Conservation (phyloP, 2,113 vertebrate genomes). For the Dipodomys merriami region DNA sequence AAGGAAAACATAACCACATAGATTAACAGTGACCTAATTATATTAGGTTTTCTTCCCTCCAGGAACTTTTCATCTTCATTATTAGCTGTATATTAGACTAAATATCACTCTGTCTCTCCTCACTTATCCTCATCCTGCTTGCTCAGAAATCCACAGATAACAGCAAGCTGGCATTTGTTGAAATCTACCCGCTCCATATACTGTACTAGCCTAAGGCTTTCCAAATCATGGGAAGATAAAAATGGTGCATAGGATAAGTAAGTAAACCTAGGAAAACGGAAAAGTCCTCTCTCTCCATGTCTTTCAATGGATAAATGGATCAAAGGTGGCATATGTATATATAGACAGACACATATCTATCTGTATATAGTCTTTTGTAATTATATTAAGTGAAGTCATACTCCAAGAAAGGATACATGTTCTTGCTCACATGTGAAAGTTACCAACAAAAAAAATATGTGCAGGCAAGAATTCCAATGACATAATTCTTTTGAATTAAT, state of each 20-base stretch:
- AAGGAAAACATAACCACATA: slow-evolving; percentile 44
- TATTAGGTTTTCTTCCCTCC: background rate
- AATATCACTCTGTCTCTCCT: background rate
- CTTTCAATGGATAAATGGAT: too few relatives aligned
- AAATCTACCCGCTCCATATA: background rate
- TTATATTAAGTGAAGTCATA: too few relatives aligned
- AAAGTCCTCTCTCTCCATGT: too few relatives aligned
- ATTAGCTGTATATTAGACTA: slow-evolving; percentile 18
- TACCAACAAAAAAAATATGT: too few relatives aligned
- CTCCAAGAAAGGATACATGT: too few relatives aligned
- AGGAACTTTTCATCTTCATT: slow-evolving; percentile 53
- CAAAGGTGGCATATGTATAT: too few relatives aligned
- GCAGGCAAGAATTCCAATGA: too few relatives aligned
- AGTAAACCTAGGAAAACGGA: background rate
- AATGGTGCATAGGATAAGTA: background rate
- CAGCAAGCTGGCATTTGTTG: background rate
- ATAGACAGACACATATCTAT: too few relatives aligned
- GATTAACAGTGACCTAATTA: slow-evolving; percentile 65
- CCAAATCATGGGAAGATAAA: background rate
- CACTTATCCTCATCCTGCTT: background rate
- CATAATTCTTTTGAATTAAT: too few relatives aligned
- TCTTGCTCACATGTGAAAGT: too few relatives aligned
- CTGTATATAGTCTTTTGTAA: too few relatives aligned
- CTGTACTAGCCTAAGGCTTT: background rate
- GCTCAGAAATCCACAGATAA: background rate